Conservation (phyloP, 2,888 invertebrate species). For the Latrodectus elegans region DNA sequence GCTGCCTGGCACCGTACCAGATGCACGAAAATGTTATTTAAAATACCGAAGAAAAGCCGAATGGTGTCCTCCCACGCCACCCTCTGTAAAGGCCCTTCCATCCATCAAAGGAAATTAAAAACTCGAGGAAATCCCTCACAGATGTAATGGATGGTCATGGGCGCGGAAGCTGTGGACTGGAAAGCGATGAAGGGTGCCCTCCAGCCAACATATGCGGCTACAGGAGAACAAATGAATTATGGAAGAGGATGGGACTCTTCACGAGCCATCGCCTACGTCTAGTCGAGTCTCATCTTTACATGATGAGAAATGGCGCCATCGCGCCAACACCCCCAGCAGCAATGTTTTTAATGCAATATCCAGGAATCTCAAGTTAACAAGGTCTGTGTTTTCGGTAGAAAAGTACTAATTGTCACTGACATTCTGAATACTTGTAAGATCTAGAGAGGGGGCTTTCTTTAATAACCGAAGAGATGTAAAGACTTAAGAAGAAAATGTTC, state of each 20-base stretch:
- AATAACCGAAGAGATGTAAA: too few species aligned
- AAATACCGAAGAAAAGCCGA: not conserved
- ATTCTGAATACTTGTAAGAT: too few species aligned
- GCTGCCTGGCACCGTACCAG: not conserved
- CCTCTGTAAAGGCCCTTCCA: not conserved
- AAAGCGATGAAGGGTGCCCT: slow-evolving; percentile 60
- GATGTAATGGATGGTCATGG: slow-evolving; percentile 42
- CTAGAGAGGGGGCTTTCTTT: too few species aligned
- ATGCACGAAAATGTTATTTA: not conserved
- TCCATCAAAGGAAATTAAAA: slow-evolving; percentile 53
- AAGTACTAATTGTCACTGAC: too few species aligned
- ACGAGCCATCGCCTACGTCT: slow-evolving; percentile 54
- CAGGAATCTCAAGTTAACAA: too few species aligned
- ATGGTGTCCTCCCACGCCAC: slow-evolving; percentile 9
- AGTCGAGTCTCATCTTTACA: slow-evolving; percentile 16
- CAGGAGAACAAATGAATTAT: slow-evolving; percentile 65
- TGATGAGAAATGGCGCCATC: slow-evolving; percentile 39
- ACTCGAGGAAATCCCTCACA: slow-evolving; percentile 27
- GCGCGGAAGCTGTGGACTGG: slow-evolving; percentile 6
- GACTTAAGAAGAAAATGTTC: too few species aligned
- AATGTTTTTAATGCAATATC: too few species aligned
- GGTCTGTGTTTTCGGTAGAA: too few species aligned
- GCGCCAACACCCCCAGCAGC: not conserved
- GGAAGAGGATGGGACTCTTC: slow-evolving; percentile 50
- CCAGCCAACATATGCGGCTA: slow-evolving; percentile 62